Evolutionary conservation across 2,888 invertebrate species (phyloP).

Genomic region (Seira ritae): DNA sequence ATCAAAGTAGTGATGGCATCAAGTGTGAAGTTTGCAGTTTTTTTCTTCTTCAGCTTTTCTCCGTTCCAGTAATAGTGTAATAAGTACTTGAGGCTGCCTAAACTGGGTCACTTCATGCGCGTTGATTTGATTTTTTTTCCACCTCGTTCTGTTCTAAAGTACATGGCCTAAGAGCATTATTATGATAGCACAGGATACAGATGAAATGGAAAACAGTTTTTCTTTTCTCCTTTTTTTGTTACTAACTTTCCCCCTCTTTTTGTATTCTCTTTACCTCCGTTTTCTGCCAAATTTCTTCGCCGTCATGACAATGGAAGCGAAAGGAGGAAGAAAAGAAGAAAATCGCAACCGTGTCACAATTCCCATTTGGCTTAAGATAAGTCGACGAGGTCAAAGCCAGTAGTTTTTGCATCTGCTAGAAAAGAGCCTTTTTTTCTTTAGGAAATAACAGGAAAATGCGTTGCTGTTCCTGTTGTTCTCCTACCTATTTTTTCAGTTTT

Average conservation of each 20-base stretch:
- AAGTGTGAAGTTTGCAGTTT: slow-evolving; percentile 3
- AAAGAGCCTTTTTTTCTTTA: too few relatives aligned
- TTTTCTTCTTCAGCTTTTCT: not conserved
- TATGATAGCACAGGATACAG: slow-evolving; percentile 30
- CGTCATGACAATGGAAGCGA: slow-evolving; percentile 3
- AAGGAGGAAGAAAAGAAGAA: slow-evolving; percentile 18
- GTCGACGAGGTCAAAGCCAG: slow-evolving; percentile 64
- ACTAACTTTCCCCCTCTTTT: not conserved
- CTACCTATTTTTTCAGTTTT: not conserved
- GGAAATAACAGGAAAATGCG: slow-evolving; percentile 44
- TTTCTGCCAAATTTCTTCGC: not conserved
- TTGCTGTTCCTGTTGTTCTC: not conserved
- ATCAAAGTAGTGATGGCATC: not conserved
- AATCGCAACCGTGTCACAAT: slow-evolving; percentile 65
- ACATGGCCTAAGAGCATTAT: slow-evolving; percentile 26
- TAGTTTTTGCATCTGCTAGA: slow-evolving; percentile 26
- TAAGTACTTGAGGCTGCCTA: slow-evolving; percentile 21
- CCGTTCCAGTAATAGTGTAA: not conserved
- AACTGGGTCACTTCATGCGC: slow-evolving; percentile 54
- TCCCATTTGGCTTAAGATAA: slow-evolving; percentile 62
- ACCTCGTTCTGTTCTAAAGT: slow-evolving; percentile 20
- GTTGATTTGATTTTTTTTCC: slow-evolving; percentile 27
- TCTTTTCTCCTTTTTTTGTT: slow-evolving; percentile 16
- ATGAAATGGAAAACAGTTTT: slow-evolving; percentile 56
- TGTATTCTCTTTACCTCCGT: not conserved